A percentile compares a stretch with the other conserved stretches of the same genome.
Evolutionary conservation across 2,888 invertebrate genomes (phyloP).

Genomic region (Phorcus lineatus): DNA sequence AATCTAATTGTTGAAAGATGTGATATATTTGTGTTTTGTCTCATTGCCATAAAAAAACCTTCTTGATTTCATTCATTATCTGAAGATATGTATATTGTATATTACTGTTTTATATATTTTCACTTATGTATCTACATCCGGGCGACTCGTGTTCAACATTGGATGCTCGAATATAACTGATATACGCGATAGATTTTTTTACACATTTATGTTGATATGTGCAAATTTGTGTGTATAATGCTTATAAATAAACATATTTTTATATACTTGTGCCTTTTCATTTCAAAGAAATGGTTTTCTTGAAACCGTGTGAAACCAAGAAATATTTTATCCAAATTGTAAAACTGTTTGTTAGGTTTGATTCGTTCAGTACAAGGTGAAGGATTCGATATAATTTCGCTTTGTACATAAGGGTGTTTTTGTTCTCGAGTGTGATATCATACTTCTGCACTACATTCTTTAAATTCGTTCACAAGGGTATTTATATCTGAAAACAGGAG

Average conservation of each 20-base stretch:
- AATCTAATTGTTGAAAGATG: not conserved
- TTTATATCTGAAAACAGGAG: no score
- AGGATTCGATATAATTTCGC: no score
- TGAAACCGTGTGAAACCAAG: no score
- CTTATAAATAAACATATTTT: slow-evolving; percentile 1
- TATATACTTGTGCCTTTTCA: not conserved
- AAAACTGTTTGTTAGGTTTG: no score
- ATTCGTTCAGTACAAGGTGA: no score
- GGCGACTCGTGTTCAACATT: not conserved
- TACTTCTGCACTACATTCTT: no score
- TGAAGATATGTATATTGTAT: not conserved
- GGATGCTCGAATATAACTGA: not conserved
- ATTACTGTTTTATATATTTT: not conserved
- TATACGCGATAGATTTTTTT: not conserved
- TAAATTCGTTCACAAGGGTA: no score
- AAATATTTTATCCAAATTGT: no score
- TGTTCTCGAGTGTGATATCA: no score
- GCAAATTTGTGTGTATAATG: not conserved
- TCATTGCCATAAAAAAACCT: not conserved
- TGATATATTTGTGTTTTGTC: slow-evolving; percentile 2
- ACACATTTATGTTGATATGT: not conserved
- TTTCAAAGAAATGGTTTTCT: no score
- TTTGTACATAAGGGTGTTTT: no score
- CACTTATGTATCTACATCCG: not conserved
- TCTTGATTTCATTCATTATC: not conserved